phyloP scores from a whole-genome alignment of 2,113 vertebrate genomes.

The Hiodon tergisus region DNA sequence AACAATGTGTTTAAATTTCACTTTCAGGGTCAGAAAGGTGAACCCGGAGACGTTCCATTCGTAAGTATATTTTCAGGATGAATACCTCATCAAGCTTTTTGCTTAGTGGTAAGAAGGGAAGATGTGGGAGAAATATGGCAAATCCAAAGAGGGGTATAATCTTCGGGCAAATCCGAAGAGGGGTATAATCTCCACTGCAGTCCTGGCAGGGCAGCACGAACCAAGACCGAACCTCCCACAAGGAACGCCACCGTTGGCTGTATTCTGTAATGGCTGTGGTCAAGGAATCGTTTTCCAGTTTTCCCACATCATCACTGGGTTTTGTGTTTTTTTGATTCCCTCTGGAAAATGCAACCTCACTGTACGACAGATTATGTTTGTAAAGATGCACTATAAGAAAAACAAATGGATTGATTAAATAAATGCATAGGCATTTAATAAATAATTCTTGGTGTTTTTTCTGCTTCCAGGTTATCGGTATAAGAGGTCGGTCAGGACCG shows the following conservation, averaged over 20 bases:
- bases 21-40: slow-evolving; percentile 88
- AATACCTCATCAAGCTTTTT: not conserved
- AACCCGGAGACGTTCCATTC: slow-evolving; percentile 87
- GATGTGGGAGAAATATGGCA: too few relatives aligned
- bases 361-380: too few relatives aligned
- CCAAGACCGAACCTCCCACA: too few relatives aligned
- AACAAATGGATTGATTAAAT: too few relatives aligned
- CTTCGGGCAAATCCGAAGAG: too few relatives aligned
- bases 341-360: too few relatives aligned
- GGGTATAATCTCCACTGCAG: too few relatives aligned
- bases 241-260: too few relatives aligned
- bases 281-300: not conserved
- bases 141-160: too few relatives aligned
- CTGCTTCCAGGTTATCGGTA: slow-evolving; percentile 73
- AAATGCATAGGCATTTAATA: not conserved
- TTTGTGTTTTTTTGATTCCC: not conserved
- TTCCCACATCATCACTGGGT: slow-evolving; percentile 6
- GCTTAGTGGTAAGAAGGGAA: too few relatives aligned
- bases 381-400: too few relatives aligned
- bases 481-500: slow-evolving; percentile 81
- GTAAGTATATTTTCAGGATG: slow-evolving; percentile 62
- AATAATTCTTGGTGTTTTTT: not conserved
- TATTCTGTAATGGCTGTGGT: not conserved
- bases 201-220: too few relatives aligned
- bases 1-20: not conserved